These are phyloP conservation scores for Priocnemis perturbator DNA, from an alignment of 2,888 invertebrate species.

Conservation along the genomic window DNA sequence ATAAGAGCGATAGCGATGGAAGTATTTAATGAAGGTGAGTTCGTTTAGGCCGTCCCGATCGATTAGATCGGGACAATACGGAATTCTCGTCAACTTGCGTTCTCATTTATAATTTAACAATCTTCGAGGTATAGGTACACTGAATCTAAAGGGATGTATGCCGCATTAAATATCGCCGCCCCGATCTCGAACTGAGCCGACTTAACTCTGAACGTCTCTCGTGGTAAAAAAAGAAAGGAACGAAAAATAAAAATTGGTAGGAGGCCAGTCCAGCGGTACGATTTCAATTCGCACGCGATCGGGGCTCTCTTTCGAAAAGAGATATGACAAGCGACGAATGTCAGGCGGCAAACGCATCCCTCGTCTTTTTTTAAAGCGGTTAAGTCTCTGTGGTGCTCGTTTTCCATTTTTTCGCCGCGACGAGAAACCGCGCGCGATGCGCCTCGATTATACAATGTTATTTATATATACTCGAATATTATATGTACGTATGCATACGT, in stretches of 20 bases:
- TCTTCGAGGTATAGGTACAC: slow-evolving; percentile 55
- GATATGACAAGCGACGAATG: slow-evolving; percentile 30
- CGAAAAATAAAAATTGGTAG: too few species aligned
- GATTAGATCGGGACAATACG: slow-evolving; percentile 14
- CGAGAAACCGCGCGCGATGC: slow-evolving; percentile 9
- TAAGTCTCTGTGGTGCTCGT: slow-evolving; percentile 56
- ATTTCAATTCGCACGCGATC: too few species aligned
- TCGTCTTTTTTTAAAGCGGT: slow-evolving; percentile 47
- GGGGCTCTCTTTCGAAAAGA: slow-evolving; percentile 18
- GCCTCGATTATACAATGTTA: background rate
- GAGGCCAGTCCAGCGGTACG: too few species aligned
- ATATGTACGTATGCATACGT: background rate
- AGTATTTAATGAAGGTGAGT: slow-evolving; percentile 8
- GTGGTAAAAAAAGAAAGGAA: too few species aligned
- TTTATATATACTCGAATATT: background rate
- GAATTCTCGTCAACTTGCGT: slow-evolving; percentile 20
- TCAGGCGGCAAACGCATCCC: slow-evolving; percentile 22
- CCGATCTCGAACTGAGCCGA: too few species aligned
- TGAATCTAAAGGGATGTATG: slow-evolving; percentile 44
- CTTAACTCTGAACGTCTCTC: too few species aligned
- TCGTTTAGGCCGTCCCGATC: slow-evolving; percentile 25
- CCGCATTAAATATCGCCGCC: slow-evolving; percentile 39
- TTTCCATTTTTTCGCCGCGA: slow-evolving; percentile 27
- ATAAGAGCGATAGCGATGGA: too few species aligned
- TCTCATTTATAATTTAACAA: slow-evolving; percentile 39